Base-by-base conservation (phyloP, 2,888 invertebrate species). In the Carterocephalus palaemon region DNA sequence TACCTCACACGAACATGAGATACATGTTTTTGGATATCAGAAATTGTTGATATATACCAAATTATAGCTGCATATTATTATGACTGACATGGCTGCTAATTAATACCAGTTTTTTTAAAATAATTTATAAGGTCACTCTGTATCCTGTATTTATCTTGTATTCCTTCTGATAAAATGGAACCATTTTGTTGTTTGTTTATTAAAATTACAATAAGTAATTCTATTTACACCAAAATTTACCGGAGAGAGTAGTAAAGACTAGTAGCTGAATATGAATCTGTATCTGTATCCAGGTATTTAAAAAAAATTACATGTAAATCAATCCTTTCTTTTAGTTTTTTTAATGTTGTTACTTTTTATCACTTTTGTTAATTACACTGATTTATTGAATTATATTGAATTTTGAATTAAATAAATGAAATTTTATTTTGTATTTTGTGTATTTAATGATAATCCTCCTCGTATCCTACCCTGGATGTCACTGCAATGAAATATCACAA, bases 221-320 rank as follows among this genome's bases (percentile, higher is more conserved):
- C n/a, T n/a, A n/a, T n/a, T 19, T 19, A 19, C 8, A 26, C 8
- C 17, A 42, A 26, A n/a, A 33, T 36, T 13, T 43, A 36, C 62
- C 60, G 71, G 80, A 78, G 79, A 81, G 77, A 79, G 68, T 72
- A 69, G 67, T 54, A 64, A 76, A 80, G 76, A 77, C 75, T 80
- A 73, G 63, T 53, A 48, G 38, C 26, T 22, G 34, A 50, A 9
- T n/a, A 16, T 32, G 43, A 37, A 19, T 3, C 4, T 19, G 19
- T 15, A 36, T 29, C 13, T 15, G 12, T 31, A 24, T 24, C 33
- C 34, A 15, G 15, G 4, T 15, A 9, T 29, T 16, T 13, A 37
- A 3, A 32, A 12, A 17, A 31, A 26, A 42, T 19, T 40, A 23
- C 19, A 36, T 39, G 33, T 46, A 34, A 37, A 20, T 33, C 26